Base-by-base conservation (phyloP, 1,140 invertebrate species). In the Heliconius congener region DNA sequence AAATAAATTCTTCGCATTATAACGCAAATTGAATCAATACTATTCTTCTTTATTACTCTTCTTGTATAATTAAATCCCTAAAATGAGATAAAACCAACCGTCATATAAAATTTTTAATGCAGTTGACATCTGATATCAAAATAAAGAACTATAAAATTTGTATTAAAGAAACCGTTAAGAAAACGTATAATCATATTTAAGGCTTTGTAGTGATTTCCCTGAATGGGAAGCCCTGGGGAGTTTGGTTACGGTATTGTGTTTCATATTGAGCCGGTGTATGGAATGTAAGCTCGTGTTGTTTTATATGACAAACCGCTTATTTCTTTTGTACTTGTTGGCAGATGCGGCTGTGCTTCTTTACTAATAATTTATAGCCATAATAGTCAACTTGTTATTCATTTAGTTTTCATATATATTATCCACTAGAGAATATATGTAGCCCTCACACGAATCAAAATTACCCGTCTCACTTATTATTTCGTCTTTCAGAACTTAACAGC, bases 121-220 rank as follows among this genome's bases (percentile, higher is more conserved):
- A 55, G 50, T 57, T 55, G 46, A 57, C 16, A 55, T 55, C 57
- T 55, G 23, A 66, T 66, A 66, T 66, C 27, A 66, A 66, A 66
- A 66, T 66, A 66, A 66, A 30, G 27, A 9, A 27, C 27, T 30
- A 66, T 66, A 66, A 66, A 66, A 66, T 30, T 66, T 74, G 73
- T 55, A 34, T 74, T 16, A 74, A 34, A 55, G 27, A 74, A 57
- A 30, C 27, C 27, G 50, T 42, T 74, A 74, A 55, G 46, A 73
- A 73, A 42, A 73, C 42, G 39, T 71, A 71, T 70, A 76, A 76
- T 76, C 37, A 66, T 66, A 66, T 76, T 77, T 78, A 78, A 78
- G 75, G 74, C 74, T 80, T 80, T 73, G 50, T 74, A 9, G 6
- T 73, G 79, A 76, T 80, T 80, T 80, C 71, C 78, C 73, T 80